These are phyloP conservation scores for Nematopogon swammerdamellus DNA, from an alignment of 2,888 invertebrate species.

Conservation along the genomic window DNA sequence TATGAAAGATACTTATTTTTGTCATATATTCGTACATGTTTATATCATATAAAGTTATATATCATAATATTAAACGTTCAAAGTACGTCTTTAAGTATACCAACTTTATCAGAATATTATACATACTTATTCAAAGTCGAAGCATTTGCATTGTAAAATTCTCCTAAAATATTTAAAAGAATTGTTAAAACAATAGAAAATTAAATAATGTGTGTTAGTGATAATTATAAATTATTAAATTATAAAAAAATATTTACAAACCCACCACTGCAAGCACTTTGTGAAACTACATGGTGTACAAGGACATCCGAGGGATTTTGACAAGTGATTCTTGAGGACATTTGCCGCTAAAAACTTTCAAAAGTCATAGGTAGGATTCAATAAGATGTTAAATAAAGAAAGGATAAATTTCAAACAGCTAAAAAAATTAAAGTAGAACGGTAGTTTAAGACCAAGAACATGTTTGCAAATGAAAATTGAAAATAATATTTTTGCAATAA, in stretches of 20 bases:
- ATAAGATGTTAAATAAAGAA: too few species aligned
- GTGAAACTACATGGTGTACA: too few species aligned
- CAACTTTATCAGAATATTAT: not conserved
- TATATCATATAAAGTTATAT: conserved; percentile 17
- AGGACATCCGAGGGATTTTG: too few species aligned
- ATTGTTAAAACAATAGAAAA: not conserved
- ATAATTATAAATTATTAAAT: not conserved
- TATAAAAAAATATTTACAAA: not conserved
- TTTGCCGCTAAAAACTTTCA: too few species aligned
- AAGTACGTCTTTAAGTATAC: not conserved
- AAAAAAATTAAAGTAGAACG: too few species aligned
- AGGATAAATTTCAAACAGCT: too few species aligned
- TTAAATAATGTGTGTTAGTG: not conserved
- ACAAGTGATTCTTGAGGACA: too few species aligned
- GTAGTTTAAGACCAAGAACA: too few species aligned
- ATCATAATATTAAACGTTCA: conserved; percentile 2
- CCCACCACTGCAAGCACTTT: not conserved
- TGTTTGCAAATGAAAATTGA: too few species aligned
- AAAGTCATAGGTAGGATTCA: too few species aligned
- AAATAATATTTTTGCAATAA: too few species aligned
- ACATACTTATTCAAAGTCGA: not conserved
- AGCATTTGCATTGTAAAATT: not conserved
- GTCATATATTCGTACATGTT: conserved; percentile 22
- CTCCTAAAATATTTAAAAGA: not conserved
- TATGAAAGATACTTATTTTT: conserved; percentile 26